Evolutionary conservation across 2,888 invertebrate species (phyloP), one percentile per base, ranked within the genome.

Genomic region (Fissipunctia ypsillon): DNA sequence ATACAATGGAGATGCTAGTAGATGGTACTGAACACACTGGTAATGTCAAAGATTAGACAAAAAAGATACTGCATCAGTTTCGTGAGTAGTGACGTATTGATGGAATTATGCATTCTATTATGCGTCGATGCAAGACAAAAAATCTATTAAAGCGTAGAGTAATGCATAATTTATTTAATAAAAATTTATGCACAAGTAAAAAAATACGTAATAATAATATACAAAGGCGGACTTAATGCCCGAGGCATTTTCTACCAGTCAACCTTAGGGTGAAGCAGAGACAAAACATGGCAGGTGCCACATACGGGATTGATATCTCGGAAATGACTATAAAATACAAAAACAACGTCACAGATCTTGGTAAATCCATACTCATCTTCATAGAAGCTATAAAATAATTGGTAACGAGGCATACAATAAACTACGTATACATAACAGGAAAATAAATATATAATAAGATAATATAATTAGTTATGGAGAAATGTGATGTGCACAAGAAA

Each of bases 1-100:
- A 63, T 10, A 86, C 78, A 84, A 86, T 71, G 60, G 80, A 43
- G 87, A 79, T 38, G 50, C 22, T 28, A 45, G 25, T 74, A 67
- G 59, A 43, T 82, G 76, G 82, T 82, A 87, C 87, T 52, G 28
- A 74, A 43, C 22, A 70, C 59, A 64, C 35, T 31, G 10, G 0
- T 64, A 56, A 57, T 54, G 14, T 69, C 63, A 64, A 65, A 71
- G 41, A 63, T 57, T 60, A 10, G 1, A 67, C 19, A 67, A 69
- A 73, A 84, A 80, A 56, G 31, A n/a, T 54, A 7, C 5, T 64
- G 41, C 16, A 45, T 63, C 60, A 59, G 41, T 54, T 50, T 16
- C 16, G 2, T 71, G 56, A 22, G 1, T 50, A 38, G 35, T 54
- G 25, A 54, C 14, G 56, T 38, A 12, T 25, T 61, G 28, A 7